phyloP scores from a whole-genome alignment of 1,140 invertebrate genomes.

The Caenorhabditis inopinata region DNA sequence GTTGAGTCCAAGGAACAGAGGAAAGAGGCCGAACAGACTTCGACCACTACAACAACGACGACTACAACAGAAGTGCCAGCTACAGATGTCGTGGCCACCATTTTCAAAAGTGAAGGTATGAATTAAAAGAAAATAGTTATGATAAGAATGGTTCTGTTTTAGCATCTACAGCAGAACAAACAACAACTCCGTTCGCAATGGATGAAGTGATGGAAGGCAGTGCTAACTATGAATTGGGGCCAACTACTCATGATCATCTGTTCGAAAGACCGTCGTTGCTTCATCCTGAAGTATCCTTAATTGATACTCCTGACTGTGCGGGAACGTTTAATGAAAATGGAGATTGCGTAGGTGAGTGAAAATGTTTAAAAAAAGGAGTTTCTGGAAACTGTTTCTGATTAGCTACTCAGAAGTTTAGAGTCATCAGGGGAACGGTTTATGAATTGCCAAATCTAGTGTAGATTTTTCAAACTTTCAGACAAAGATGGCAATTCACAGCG shows the following conservation, averaged over 20 bases:
- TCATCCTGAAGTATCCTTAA: not conserved
- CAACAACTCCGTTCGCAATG: too few species aligned
- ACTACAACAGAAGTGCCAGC: not conserved
- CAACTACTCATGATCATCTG: not conserved
- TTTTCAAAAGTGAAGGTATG: too few species aligned
- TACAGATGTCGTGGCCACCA: too few species aligned
- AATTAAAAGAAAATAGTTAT: too few species aligned
- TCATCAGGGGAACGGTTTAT: too few species aligned
- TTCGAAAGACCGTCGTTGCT: not conserved
- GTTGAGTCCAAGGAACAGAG: too few species aligned
- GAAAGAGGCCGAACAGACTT: not conserved
- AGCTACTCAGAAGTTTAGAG: too few species aligned
- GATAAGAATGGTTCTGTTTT: too few species aligned
- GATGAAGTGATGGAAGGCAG: not conserved
- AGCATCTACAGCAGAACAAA: not conserved
- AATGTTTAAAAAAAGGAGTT: too few species aligned
- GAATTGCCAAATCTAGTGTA: too few species aligned
- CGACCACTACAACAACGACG: not conserved
- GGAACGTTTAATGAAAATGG: slow-evolving; percentile 22
- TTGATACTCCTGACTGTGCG: slow-evolving; percentile 24
- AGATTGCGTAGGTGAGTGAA: slow-evolving; percentile 17
- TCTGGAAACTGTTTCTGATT: too few species aligned
- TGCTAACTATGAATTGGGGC: not conserved
- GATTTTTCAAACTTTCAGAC: not conserved
- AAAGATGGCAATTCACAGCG: not conserved